Base-by-base conservation (phyloP, 1,140 invertebrate genomes). In the Apis cerana region DNA sequence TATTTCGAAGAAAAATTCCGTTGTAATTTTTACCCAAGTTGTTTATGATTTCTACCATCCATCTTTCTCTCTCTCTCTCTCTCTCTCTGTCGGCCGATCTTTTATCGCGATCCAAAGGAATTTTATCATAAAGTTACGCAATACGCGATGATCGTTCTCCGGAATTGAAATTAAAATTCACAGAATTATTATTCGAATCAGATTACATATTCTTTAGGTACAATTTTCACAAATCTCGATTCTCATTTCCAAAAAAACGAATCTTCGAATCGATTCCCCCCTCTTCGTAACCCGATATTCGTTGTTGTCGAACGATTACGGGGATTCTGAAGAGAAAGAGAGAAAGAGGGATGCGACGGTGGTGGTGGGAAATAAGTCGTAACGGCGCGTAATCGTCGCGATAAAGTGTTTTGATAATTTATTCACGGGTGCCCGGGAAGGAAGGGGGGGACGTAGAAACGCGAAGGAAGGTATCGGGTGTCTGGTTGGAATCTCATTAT, bases 321-420 rank as follows among this genome's bases (percentile, higher is more conserved):
- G 70, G 19, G 52, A 71, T 33, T 71, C 11, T 11, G 23, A 19
- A 7, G 2, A 33, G 33, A 9, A n/a, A 27, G n/a, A 61, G 56
- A n/a, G n/a, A n/a, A 43, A 10, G 9, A 33, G 48, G 2, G 21
- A 21, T 13, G 8, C n/a, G 10, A 15, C 10, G 10, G 15, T 19
- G 27, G 23, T 19, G 23, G 62, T 64, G n/a, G 52, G 43, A 52
- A 75, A 81, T 67, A 75, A 75, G 72, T 67, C 62, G 80, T 75
- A 81, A 81, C 65, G 80, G 72, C 80, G 48, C 71, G 65, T 81
- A 81, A 81, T 81, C 80, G 80, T 43, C 71, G 72, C 72, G 80
- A 68, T 75, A 81, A 81, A 81, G 72, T 81, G 80, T 81, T 81
- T 81, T 23, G 80, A 76, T 81, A 75, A 81, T 81, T 75, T 81